Evolutionary conservation across 2,888 invertebrate species (phyloP), one percentile per base, ranked within the genome.

Genomic region (Rhingia campestris): DNA sequence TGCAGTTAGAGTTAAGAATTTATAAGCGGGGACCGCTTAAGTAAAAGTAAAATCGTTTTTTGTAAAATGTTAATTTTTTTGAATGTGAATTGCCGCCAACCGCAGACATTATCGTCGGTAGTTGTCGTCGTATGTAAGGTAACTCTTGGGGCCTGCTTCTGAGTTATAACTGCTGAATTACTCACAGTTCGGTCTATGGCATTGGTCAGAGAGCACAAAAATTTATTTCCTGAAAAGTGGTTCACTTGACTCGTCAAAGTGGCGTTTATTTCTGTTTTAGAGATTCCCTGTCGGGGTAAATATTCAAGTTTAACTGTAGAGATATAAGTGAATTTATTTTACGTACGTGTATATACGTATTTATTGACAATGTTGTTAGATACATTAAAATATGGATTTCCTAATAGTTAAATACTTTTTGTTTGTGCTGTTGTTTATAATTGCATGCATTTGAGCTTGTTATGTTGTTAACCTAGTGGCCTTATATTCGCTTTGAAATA

Each of bases 241-340:
- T 72, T 66, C 32, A 61, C 45, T 64, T 59, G 35, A 64, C 51
- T 51, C 41, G 45, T 56, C 72, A 82, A 77, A 82, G 72, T 82
- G 81, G 81, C 77, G 54, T 82, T 73, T 59, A 61, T 82, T 67
- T 82, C 81, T 61, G 77, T 82, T 77, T 77, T 82, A 51, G 81
- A 82, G 67, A 82, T 82, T 77, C 81, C 81, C 77, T 82, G 77
- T 35, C 72, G 49, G 35, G 81, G 81, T 82, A 82, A 82, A 75
- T 75, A 80, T 47, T 9, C 35, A 6, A 32, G 6, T 47, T 22
- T 14, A 32, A 39, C 35, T 45, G 1, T 7, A 6, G 7, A 7
- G n/a, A 49, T 22, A 7, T 45, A 67, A 51, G 49, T 30, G 59
- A 39, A 59, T 49, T 41, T 12, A 35, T 35, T 39, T 59, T 33